These are phyloP conservation scores for Sphaeridia pumilis DNA, from an alignment of 2,888 invertebrate species.

Conservation along the genomic window DNA sequence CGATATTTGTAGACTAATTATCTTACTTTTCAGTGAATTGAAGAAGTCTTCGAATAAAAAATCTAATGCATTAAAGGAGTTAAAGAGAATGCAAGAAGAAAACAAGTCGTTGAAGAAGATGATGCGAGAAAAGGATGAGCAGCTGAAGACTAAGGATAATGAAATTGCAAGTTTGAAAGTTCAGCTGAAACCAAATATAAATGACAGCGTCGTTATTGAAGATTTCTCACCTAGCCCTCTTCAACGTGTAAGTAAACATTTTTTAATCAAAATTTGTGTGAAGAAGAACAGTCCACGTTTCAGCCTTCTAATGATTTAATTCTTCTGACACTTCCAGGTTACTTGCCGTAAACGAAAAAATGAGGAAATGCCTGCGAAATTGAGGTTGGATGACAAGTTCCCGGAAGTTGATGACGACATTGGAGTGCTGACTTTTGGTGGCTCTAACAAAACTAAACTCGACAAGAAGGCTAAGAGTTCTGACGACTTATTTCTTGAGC, in stretches of 20 bases:
- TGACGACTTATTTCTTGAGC: neutral
- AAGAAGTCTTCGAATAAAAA: neutral
- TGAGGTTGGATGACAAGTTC: too few relatives aligned
- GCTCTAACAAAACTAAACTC: neutral
- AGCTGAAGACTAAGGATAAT: neutral
- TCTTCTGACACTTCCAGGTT: too few relatives aligned
- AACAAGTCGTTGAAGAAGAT: neutral
- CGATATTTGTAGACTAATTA: neutral
- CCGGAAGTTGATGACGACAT: conserved; percentile 4
- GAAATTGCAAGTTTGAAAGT: neutral
- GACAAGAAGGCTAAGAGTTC: neutral
- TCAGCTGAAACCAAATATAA: neutral
- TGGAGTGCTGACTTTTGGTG: conserved; percentile 3
- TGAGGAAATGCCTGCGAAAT: too few relatives aligned
- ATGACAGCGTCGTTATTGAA: neutral
- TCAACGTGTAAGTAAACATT: too few relatives aligned
- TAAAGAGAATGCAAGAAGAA: neutral
- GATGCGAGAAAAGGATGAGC: neutral
- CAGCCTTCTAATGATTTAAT: too few relatives aligned
- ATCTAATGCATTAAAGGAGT: neutral
- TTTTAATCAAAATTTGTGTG: too few relatives aligned
- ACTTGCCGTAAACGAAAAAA: too few relatives aligned
- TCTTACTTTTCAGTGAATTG: neutral
- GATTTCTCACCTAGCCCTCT: neutral
- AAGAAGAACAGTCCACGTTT: too few relatives aligned